A percentile compares a stretch with the other conserved stretches of the same genome.
These are phyloP conservation scores for Mohoua ochrocephala DNA, from an alignment of 2,113 vertebrate genomes.

Conservation along the genomic window DNA sequence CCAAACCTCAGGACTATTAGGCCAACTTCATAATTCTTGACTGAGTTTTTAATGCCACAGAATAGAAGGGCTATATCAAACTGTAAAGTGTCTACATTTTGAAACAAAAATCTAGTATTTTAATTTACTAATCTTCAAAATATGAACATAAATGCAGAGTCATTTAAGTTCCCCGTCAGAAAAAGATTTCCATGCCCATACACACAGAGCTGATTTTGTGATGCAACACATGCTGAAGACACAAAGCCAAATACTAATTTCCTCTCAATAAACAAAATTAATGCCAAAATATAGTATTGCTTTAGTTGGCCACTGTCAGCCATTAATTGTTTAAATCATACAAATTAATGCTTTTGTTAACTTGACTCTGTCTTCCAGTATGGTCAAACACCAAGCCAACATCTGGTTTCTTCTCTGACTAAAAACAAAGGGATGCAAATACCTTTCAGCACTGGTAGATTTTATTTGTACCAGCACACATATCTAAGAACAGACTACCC, in stretches of 20 bases:
- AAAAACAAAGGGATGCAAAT: not conserved
- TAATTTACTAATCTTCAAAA: not conserved
- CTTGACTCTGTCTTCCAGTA: not conserved
- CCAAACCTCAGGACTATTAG: not conserved
- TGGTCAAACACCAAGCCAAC: not conserved
- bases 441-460: not conserved
- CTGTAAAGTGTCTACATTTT: not conserved
- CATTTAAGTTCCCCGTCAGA: not conserved
- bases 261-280: not conserved
- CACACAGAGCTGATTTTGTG: not conserved
- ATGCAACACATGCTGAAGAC: not conserved
- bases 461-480: not conserved
- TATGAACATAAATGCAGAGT: not conserved
- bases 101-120: not conserved
- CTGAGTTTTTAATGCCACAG: not conserved
- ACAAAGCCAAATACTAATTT: not conserved
- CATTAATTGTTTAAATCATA: not conserved
- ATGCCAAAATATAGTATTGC: not conserved
- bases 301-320: not conserved
- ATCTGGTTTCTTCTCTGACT: not conserved
- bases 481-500: not conserved
- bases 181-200: not conserved
- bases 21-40: not conserved
- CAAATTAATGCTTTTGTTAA: not conserved
- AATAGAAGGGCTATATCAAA: not conserved